Percentiles rank a stretch among this genome's conserved stretches.
phyloP scores from a whole-genome alignment of 2,797 vertebrate species.

The Chrosomus eos region DNA sequence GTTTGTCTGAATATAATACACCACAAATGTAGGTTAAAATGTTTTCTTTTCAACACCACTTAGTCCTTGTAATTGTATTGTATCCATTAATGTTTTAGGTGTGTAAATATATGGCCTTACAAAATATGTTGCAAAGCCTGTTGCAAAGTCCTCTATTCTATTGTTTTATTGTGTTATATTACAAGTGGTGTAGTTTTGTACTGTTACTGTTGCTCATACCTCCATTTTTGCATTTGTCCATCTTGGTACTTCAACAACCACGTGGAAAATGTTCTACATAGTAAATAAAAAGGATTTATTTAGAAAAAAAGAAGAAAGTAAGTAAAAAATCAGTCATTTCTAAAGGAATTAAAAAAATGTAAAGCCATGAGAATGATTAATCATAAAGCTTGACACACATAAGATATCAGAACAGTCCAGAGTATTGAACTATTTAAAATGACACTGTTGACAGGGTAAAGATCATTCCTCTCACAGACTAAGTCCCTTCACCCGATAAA shows the following conservation, averaged over 20 bases:
- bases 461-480: conserved; percentile 55
- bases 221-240: conserved; percentile 99
- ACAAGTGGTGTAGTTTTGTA: not conserved
- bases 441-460: conserved; percentile 57
- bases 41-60: not conserved
- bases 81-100: not conserved
- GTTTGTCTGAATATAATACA: not conserved
- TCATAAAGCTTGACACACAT: not conserved
- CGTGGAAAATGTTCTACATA: conserved; percentile 89
- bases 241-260: conserved; percentile 96
- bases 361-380: not conserved
- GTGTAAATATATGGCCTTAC: conserved; percentile 7
- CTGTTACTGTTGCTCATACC: conserved; percentile 72
- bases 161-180: conserved; percentile 14
- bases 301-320: not conserved
- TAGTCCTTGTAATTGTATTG: not conserved
- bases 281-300: conserved; percentile 29
- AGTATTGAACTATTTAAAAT: conserved; percentile 46
- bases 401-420: conserved; percentile 37
- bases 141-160: conserved; percentile 15
- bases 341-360: not conserved
- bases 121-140: not conserved
- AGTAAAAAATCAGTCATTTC: not conserved
- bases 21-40: not conserved
- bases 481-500: conserved; percentile 5